Evolutionary conservation across 2,113 vertebrate species (phyloP).

Genomic region (Fregetta grallaria): DNA sequence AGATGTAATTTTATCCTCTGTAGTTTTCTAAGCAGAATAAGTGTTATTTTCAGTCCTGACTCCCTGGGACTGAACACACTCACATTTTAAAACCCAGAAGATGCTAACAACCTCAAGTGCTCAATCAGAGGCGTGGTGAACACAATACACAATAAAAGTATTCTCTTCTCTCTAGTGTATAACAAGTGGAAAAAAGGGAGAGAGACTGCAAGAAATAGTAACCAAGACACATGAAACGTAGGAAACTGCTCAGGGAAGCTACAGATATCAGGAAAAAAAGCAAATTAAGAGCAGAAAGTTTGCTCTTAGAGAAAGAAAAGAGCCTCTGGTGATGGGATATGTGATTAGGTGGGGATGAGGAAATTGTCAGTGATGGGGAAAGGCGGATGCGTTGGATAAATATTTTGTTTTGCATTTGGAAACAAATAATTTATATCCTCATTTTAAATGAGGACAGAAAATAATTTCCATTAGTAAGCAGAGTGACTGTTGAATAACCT

Average conservation of each 20-base stretch:
- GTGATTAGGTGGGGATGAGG: not conserved
- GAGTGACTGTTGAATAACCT: not conserved
- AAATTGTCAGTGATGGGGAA: not conserved
- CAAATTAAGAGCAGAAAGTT: not conserved
- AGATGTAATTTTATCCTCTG: not conserved
- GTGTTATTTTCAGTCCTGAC: not conserved
- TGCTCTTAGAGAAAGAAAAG: not conserved
- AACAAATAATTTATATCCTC: not conserved
- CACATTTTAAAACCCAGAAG: not conserved
- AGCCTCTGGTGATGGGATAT: not conserved
- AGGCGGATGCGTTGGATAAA: not conserved
- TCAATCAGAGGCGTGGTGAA: not conserved
- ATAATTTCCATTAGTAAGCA: not conserved
- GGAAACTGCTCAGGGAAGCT: not conserved
- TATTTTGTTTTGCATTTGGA: not conserved
- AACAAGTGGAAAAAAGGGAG: not conserved
- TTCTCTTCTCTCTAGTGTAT: not conserved
- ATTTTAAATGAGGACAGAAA: not conserved
- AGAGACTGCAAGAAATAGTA: not conserved
- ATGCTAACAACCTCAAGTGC: not conserved
- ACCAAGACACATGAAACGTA: not conserved
- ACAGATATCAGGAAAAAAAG: not conserved
- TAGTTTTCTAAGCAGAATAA: not conserved
- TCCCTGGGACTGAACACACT: not conserved
- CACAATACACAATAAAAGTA: not conserved